Percentiles rank a stretch among this genome's conserved stretches.
phyloP scores from a whole-genome alignment of 2,888 invertebrate species.

The Drosophila algonquin region DNA sequence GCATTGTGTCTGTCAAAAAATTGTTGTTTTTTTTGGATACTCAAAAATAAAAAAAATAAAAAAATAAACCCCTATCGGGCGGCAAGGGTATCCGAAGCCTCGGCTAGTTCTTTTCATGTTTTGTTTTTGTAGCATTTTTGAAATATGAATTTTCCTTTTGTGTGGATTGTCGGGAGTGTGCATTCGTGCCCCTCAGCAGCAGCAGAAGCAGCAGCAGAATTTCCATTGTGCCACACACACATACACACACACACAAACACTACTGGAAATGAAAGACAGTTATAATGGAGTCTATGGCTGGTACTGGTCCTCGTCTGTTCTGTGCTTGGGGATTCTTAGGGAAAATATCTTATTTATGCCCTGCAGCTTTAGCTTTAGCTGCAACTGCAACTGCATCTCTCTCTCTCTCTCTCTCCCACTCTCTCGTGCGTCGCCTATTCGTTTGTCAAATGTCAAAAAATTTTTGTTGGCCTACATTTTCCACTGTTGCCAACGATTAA shows the following conservation, averaged over 20 bases:
- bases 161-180: constrained; percentile 30
- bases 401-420: no score
- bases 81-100: constrained; percentile 17
- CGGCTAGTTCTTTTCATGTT: constrained; percentile 47
- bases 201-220: constrained; percentile 8
- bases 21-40: no score
- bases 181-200: constrained; percentile 27
- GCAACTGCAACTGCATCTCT: not conserved
- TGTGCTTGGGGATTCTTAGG: constrained; percentile 52
- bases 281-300: constrained; percentile 42
- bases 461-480: constrained; percentile 67
- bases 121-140: constrained; percentile 57
- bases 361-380: constrained; percentile 62
- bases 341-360: constrained; percentile 78
- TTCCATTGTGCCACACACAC: constrained; percentile 47
- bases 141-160: constrained; percentile 73
- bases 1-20: no score
- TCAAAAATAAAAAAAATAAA: no score
- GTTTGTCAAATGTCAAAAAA: constrained; percentile 68
- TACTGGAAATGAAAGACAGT: constrained; percentile 40
- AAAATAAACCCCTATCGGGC: no score
- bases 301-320: constrained; percentile 16
- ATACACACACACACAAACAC: not conserved
- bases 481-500: constrained; percentile 29
- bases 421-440: constrained; percentile 35